These are phyloP conservation scores for Heliothis virescens DNA, from an alignment of 1,140 invertebrate species.

Conservation along the genomic window DNA sequence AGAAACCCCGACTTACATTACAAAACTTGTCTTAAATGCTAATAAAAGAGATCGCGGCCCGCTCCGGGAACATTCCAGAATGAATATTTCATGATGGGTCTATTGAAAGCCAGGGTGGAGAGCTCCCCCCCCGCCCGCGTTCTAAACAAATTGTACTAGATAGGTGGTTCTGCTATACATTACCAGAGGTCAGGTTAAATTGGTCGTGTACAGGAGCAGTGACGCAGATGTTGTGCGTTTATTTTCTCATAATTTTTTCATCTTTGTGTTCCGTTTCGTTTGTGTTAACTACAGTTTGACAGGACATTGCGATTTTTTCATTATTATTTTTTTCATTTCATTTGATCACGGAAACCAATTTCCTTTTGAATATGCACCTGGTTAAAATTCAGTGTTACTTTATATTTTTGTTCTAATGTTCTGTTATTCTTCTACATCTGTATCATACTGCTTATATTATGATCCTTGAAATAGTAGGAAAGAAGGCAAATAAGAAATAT, in stretches of 20 bases:
- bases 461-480: too few species aligned
- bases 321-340: constrained; percentile 8
- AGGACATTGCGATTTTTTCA: constrained; percentile 27
- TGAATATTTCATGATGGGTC: constrained; percentile 68
- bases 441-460: too few species aligned
- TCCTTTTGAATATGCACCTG: background rate
- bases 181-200: constrained; percentile 41
- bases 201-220: constrained; percentile 50
- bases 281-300: constrained; percentile 55
- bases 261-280: constrained; percentile 56
- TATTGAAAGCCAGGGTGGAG: constrained; percentile 54
- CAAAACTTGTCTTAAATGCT: constrained; percentile 70
- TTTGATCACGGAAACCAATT: constrained; percentile 3
- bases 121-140: constrained; percentile 29
- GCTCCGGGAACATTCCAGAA: constrained; percentile 54
- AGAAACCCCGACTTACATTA: constrained; percentile 62
- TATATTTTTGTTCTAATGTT: background rate
- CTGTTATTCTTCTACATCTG: too few species aligned
- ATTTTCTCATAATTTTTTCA: constrained; percentile 69
- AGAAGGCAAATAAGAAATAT: too few species aligned
- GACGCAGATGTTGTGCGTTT: constrained; percentile 66
- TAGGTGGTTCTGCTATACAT: background rate
- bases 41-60: constrained; percentile 65
- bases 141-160: background rate
- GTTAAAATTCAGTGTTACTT: background rate